Evolutionary conservation across 2,113 vertebrate species (phyloP), one percentile per base, ranked within the genome.

Genomic region (Hydrolagus affinis): DNA sequence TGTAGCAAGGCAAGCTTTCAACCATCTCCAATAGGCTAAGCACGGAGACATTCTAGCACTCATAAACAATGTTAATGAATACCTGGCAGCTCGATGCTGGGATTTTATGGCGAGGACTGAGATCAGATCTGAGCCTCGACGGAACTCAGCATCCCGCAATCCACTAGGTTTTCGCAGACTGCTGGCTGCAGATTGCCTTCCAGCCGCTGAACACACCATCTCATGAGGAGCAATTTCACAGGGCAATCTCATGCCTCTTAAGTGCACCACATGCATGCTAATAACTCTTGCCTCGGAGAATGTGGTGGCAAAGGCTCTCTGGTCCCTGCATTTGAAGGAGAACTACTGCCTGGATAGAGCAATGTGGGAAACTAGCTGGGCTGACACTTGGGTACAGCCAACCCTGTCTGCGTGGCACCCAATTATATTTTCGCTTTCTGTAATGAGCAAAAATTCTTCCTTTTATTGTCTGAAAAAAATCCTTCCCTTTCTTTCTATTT

Each of bases 221-320:
- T 66, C 60, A 19, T 11, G 15, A 68, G 25, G 60, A 66, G 32
- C 78, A 83, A 83, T 28, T 66, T 83, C 25, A 64, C 25, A 83
- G 66, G 60, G 62, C 64, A 66, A 66, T 83, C 62, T 83, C 78
- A 32, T 25, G 15, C 62, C 25, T 83, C 11, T 44, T 28, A 32
- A 68, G 28, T 32, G 17, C 25, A 32, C 28, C 25, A 30, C 23
- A 12, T 21, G 78, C 30, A 28, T 11, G 25, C 78, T 66, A 62
- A 68, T 83, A 30, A 83, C 30, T 66, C 60, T 83, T 19, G 78
- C 78, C 62, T 66, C 32, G 78, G 78, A 66, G 25, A 83, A 21
- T 60, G 28, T 32, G 60, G 62, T 28, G 25, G 23, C 17, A 15
- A 17, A 8, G 14, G 17, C 28, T 32, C 14, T 60, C 60, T 28